A percentile compares a stretch with the other conserved stretches of the same genome.
Conservation (phyloP, 2,888 invertebrate genomes). For the Brachycybe producta region DNA sequence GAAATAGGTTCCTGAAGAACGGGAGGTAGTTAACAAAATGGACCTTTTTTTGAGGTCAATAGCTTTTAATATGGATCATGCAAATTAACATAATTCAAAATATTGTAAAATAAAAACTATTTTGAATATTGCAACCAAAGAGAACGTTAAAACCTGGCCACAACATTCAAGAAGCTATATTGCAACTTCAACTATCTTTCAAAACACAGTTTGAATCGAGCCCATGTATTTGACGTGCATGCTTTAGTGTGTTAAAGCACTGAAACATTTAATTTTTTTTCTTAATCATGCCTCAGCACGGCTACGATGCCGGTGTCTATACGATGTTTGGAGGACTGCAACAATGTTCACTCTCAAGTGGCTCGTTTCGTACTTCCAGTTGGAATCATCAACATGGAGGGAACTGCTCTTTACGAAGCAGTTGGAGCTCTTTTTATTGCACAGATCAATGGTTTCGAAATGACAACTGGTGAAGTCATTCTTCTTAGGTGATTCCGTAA, state of each 20-base stretch:
- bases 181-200: background rate
- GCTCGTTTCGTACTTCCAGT: slow-evolving; percentile 45
- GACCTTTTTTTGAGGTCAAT: too few relatives aligned
- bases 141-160: too few relatives aligned
- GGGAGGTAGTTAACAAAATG: too few relatives aligned
- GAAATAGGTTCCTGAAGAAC: too few relatives aligned
- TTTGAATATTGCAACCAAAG: too few relatives aligned
- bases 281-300: slow-evolving; percentile 35
- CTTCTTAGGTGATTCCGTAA: slow-evolving; percentile 35
- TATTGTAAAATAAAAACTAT: too few relatives aligned
- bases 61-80: too few relatives aligned
- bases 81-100: too few relatives aligned
- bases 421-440: slow-evolving; percentile 43
- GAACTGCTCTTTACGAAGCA: slow-evolving; percentile 42
- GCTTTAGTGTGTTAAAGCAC: too few relatives aligned
- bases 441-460: slow-evolving; percentile 37
- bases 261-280: background rate
- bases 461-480: slow-evolving; percentile 37
- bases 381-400: slow-evolving; percentile 39
- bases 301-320: slow-evolving; percentile 54
- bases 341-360: slow-evolving; percentile 49
- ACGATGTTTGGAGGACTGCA: slow-evolving; percentile 51
- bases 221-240: too few relatives aligned
- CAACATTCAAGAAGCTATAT: background rate
- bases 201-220: background rate